Evolutionary conservation across 2,888 invertebrate genomes (phyloP), one percentile per base, ranked within the genome.

Genomic region (Cryptops parisi): DNA sequence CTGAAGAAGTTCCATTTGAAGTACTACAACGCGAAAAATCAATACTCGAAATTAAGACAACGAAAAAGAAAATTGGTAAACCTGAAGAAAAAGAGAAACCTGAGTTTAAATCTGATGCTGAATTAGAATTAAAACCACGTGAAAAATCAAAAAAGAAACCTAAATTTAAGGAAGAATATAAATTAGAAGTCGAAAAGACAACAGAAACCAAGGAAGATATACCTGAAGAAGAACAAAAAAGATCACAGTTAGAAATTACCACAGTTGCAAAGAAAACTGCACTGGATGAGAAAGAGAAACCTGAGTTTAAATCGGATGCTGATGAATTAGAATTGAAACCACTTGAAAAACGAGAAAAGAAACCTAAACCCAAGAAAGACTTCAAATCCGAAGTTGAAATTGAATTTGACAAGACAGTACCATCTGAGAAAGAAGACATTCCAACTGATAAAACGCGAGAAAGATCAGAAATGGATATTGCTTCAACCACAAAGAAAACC

Each of bases 401-500:
- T n/a, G n/a, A n/a, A n/a, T n/a, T n/a, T n/a, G 15, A 33, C 38
- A 33, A 15, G 15, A 33, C 38, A 33, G 15, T 33, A 12, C 38
- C n/a, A n/a, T n/a, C n/a, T n/a, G n/a, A n/a, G 9, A 23, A 5
- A 15, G 6, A 46, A 25, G 25, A 4, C 3, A 46, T 19, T 24
- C 47, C 23, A 46, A 12, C 12, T 23, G n/a, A 46, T 19, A 17
- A 24, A 24, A 5, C 9, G 9, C 2, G 17, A 46, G 25, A 46
- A 25, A 46, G 25, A 46, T 15, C 25, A 46, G 9, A 46, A 9
- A 12, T 24, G 25, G 23, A 24, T n/a, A 5, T 23, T 25, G 24
- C 23, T 17, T 23, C 17, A 21, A 55, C 12, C 9, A 47, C 26
- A 54, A 54, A n/a, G 17, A 21, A 56, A 27, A 26, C 24, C 6